A percentile compares a stretch with the other conserved stretches of the same genome.
These are phyloP conservation scores for Congeria kusceri DNA, from an alignment of 2,888 invertebrate species.

Conservation along the genomic window DNA sequence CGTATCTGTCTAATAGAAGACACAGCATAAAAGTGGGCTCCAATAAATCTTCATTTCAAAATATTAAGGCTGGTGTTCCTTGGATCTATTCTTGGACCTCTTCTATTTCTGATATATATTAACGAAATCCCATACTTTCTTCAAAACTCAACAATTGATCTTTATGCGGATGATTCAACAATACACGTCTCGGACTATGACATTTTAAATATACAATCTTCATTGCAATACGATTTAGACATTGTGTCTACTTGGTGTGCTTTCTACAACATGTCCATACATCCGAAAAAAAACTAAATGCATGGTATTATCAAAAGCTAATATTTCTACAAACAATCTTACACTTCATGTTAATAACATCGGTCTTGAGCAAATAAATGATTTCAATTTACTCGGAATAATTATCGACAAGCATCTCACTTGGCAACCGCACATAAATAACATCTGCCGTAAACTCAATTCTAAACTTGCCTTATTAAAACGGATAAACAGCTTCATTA, in stretches of 20 bases:
- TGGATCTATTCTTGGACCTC: neutral
- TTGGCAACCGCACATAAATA: too few species aligned
- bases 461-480: too few species aligned
- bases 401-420: too few species aligned
- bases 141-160: neutral
- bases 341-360: too few species aligned
- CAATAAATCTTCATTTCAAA: neutral
- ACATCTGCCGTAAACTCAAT: too few species aligned
- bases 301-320: neutral
- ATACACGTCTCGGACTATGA: too few species aligned
- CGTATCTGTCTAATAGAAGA: slow-evolving; percentile 1
- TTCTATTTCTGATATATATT: neutral
- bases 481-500: too few species aligned
- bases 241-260: neutral
- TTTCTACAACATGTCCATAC: neutral
- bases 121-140: neutral
- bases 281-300: neutral
- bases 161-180: slow-evolving; percentile 6
- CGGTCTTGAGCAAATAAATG: too few species aligned
- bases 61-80: neutral
- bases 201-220: neutral
- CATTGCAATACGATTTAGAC: neutral
- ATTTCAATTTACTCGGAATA: too few species aligned
- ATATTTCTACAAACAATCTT: too few species aligned
- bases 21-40: neutral